phyloP scores from a whole-genome alignment of 1,140 invertebrate species.

The Tetramorium parvispinum region DNA sequence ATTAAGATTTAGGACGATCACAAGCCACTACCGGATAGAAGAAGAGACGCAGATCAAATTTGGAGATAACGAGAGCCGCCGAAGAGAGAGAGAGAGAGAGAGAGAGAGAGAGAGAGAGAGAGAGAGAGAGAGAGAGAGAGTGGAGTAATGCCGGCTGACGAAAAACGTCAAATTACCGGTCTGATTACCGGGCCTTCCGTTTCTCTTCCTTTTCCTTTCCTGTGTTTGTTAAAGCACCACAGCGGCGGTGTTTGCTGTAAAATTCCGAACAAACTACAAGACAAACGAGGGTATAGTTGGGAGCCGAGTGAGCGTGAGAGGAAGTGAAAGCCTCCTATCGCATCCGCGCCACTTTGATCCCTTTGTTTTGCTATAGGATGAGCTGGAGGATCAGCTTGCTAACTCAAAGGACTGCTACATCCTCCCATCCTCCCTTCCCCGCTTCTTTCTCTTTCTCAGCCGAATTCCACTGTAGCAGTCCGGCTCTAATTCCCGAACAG shows the following conservation, averaged over 20 bases:
- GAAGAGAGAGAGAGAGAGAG: background rate
- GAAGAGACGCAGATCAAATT: constrained; percentile 60
- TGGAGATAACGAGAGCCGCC: constrained; percentile 61
- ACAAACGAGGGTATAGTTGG: constrained; percentile 71
- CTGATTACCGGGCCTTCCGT: background rate
- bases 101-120: no score
- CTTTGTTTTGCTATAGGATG: constrained; percentile 78
- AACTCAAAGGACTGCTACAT: constrained; percentile 74
- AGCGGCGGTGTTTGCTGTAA: constrained; percentile 71
- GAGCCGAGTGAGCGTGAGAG: constrained; percentile 38
- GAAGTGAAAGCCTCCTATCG: constrained; percentile 71
- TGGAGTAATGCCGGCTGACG: background rate
- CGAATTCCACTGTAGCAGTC: constrained; percentile 49
- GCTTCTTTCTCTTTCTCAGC: constrained; percentile 60
- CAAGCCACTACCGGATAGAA: background rate
- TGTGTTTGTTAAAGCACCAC: constrained; percentile 67
- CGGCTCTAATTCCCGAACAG: constrained; percentile 60
- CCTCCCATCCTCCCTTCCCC: constrained; percentile 52
- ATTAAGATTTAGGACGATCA: constrained; percentile 54
- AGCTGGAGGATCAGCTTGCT: constrained; percentile 77
- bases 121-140: no score
- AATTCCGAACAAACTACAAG: constrained; percentile 75
- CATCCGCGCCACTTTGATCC: constrained; percentile 73
- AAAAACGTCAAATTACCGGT: constrained; percentile 50
- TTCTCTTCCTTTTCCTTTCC: background rate